These are phyloP conservation scores for Monodelphis domestica DNA, from an alignment of 2,797 vertebrate species.

Conservation along the genomic window DNA sequence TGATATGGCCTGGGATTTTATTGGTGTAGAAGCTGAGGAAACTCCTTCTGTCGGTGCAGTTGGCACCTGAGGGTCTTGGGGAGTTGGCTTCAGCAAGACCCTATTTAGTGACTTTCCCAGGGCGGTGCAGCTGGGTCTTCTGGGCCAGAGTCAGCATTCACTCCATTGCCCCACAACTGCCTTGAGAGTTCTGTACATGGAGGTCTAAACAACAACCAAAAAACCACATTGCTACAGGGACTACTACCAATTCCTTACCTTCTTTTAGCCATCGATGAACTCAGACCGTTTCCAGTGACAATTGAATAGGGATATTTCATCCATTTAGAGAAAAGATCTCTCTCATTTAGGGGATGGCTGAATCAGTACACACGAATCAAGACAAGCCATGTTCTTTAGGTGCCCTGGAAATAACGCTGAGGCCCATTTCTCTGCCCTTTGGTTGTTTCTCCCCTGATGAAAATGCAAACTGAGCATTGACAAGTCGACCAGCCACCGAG, in stretches of 20 bases:
- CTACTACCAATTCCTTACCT: not conserved
- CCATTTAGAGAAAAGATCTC: not conserved
- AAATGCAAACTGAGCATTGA: not conserved
- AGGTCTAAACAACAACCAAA: not conserved
- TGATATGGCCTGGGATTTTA: not conserved
- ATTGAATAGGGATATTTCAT: accelerated
- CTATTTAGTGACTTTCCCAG: not conserved
- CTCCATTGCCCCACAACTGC: not conserved
- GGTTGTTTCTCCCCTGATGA: not conserved
- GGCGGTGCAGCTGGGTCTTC: not conserved
- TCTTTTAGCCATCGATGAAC: not conserved
- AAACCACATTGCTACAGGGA: not conserved
- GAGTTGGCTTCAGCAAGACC: not conserved
- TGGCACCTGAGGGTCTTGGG: not conserved
- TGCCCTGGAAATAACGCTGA: accelerated
- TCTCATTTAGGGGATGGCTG: accelerated
- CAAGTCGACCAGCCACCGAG: not conserved
- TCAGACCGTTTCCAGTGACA: not conserved
- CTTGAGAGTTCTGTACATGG: not conserved
- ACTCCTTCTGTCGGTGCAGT: not conserved
- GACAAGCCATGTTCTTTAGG: accelerated
- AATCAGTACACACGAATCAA: too few relatives aligned
- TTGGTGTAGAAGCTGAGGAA: not conserved
- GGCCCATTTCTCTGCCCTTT: not conserved
- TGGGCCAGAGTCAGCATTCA: not conserved